Conservation (phyloP, 2,797 vertebrate genomes). For the Euphonia xanthogaster region DNA sequence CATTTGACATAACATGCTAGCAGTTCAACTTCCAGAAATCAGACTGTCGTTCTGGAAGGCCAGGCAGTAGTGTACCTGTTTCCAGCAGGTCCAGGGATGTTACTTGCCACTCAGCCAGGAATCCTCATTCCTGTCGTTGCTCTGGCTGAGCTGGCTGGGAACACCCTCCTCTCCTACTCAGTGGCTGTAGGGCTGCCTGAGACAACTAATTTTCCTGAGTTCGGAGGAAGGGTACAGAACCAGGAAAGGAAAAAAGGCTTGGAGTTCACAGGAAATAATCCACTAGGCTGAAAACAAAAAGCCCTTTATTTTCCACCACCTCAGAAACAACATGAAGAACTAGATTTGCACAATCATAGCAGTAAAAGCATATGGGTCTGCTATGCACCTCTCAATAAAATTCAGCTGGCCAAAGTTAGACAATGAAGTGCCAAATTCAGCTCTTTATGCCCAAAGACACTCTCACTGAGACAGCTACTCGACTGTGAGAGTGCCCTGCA, state of each 20-base stretch:
- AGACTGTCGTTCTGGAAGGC: neutral
- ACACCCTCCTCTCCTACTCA: rapidly evolving
- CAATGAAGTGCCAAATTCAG: neutral
- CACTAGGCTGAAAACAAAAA: neutral
- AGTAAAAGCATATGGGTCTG: neutral
- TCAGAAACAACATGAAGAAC: neutral
- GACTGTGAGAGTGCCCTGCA: neutral
- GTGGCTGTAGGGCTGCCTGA: neutral
- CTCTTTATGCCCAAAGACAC: neutral
- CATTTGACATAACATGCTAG: neutral
- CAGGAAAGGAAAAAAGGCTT: neutral
- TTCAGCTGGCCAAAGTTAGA: neutral
- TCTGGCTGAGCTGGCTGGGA: neutral
- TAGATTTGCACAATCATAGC: neutral
- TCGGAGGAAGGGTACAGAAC: neutral
- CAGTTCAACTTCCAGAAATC: neutral
- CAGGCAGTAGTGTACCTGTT: neutral
- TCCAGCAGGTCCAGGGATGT: neutral
- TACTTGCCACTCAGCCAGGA: neutral
- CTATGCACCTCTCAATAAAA: neutral
- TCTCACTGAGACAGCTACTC: neutral
- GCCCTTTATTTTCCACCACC: neutral
- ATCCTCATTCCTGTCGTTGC: neutral
- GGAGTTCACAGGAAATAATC: neutral
- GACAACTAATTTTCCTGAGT: neutral